These are phyloP conservation scores for Pachypeltis micranthus DNA, from an alignment of 1,140 invertebrate genomes.

Conservation along the genomic window DNA sequence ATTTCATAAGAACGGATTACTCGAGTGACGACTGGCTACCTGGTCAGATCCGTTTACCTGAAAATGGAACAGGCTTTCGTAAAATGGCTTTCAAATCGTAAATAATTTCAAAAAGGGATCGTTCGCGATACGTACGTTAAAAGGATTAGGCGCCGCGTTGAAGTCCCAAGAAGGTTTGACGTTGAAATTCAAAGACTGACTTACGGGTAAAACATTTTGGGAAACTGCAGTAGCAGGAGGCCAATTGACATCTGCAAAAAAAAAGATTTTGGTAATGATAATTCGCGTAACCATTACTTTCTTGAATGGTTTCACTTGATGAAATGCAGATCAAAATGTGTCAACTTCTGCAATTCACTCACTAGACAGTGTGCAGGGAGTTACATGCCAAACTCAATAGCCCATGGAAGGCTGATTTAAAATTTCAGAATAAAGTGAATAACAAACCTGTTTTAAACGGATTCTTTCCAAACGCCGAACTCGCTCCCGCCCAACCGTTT, in stretches of 20 bases:
- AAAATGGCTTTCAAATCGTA: too few relatives aligned
- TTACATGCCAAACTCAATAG: too few relatives aligned
- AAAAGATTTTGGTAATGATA: too few relatives aligned
- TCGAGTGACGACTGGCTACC: not conserved
- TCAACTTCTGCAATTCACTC: too few relatives aligned
- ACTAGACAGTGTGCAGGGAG: too few relatives aligned
- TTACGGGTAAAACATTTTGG: constrained; percentile 17
- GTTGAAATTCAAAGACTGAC: constrained; percentile 23
- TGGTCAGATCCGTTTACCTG: not conserved
- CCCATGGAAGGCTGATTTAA: too few relatives aligned
- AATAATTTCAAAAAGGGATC: too few relatives aligned
- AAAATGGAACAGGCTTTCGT: too few relatives aligned
- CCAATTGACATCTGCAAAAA: constrained; percentile 15
- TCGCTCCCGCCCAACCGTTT: constrained; percentile 7
- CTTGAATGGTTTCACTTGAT: too few relatives aligned
- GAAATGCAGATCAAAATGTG: too few relatives aligned
- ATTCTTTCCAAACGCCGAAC: constrained; percentile 10
- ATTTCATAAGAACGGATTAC: constrained; percentile 10
- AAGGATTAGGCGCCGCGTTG: constrained; percentile 21
- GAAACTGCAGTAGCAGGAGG: not conserved
- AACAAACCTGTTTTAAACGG: constrained; percentile 11
- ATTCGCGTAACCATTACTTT: too few relatives aligned
- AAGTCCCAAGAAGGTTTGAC: constrained; percentile 20
- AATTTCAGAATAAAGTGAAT: not conserved
- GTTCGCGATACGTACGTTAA: constrained; percentile 25